Percentiles rank a stretch among this genome's conserved stretches.
Conservation (phyloP, 2,113 vertebrate species). For the Todiramphus chloris region DNA sequence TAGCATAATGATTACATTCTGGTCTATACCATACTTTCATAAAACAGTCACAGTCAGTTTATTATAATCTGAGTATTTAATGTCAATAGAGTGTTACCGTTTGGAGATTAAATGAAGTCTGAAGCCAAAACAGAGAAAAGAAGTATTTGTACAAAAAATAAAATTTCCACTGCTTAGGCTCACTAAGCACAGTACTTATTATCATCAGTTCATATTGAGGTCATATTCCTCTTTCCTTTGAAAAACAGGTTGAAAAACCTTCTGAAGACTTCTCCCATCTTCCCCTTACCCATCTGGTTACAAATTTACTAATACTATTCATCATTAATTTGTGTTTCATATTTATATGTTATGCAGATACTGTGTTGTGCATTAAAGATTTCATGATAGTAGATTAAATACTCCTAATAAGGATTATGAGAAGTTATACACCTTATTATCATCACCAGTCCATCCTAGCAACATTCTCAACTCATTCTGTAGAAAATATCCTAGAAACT, state of each 20-base stretch:
- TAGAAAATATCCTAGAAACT: conserved; percentile 12
- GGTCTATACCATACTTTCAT: neutral
- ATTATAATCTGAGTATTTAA: conserved; percentile 34
- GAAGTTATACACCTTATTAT: neutral
- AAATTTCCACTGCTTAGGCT: conserved; percentile 2
- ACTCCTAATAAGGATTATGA: neutral
- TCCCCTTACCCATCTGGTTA: neutral
- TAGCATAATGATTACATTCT: conserved; percentile 28
- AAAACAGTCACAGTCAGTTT: neutral
- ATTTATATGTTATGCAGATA: neutral
- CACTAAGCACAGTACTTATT: conserved; percentile 30
- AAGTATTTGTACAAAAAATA: conserved; percentile 18
- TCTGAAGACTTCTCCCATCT: neutral
- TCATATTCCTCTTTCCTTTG: conserved; percentile 23
- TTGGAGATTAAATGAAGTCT: conserved; percentile 48
- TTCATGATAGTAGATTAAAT: neutral
- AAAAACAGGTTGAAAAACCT: conserved; percentile 34
- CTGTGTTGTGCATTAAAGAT: neutral
- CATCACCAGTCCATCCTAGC: neutral
- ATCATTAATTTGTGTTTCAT: neutral
- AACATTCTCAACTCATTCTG: conserved; percentile 5
- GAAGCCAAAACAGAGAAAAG: conserved; percentile 20
- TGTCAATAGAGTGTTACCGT: neutral
- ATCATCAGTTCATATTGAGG: conserved; percentile 59
- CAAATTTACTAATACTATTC: neutral